Conservation (phyloP, 1,140 invertebrate genomes). For the Panagrolaimus sp. region DNA sequence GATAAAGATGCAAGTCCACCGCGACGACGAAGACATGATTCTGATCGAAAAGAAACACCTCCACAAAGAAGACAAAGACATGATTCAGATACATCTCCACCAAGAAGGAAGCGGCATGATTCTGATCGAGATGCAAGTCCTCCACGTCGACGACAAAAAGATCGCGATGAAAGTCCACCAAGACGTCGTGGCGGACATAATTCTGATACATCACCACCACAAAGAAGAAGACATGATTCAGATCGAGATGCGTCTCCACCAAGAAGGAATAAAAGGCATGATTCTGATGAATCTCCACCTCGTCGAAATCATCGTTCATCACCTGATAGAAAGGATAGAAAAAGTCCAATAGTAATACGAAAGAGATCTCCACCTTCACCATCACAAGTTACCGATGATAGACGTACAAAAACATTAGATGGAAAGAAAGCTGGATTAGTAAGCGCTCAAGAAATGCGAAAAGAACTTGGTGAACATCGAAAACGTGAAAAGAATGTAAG, state of each 20-base stretch:
- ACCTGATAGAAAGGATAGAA: neutral
- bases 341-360: neutral
- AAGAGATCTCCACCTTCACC: neutral
- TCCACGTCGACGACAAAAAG: neutral
- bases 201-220: neutral
- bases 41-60: neutral
- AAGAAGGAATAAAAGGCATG: too few relatives aligned
- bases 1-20: slow-evolving; percentile 17
- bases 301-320: neutral
- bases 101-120: neutral
- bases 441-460: neutral
- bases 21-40: slow-evolving; percentile 15
- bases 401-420: neutral
- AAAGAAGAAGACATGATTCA: neutral
- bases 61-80: slow-evolving; percentile 14
- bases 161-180: neutral
- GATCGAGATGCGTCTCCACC: slow-evolving; percentile 9
- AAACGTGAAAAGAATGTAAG: neutral
- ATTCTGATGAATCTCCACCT: slow-evolving; percentile 9
- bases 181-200: neutral
- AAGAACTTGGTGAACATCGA: slow-evolving; percentile 16
- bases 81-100: slow-evolving; percentile 16
- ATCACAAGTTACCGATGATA: neutral
- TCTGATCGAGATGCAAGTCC: neutral
- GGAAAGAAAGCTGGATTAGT: slow-evolving; percentile 2